A percentile compares a stretch with the other conserved stretches of the same genome.
These are phyloP conservation scores for Drosophila hamatofila DNA, from an alignment of 2,888 invertebrate genomes.

Conservation along the genomic window DNA sequence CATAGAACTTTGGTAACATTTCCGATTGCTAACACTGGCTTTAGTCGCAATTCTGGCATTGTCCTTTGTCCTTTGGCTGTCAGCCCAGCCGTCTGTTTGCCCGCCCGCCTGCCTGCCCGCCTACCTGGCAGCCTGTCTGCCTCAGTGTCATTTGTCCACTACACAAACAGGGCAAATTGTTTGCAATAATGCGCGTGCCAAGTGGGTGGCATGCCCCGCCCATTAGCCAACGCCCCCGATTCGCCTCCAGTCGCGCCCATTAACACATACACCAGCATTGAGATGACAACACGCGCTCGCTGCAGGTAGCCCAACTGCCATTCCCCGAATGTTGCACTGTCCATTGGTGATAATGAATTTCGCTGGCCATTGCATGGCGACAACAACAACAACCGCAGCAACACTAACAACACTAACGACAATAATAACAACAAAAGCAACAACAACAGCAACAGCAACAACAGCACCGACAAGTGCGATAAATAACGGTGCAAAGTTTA, in stretches of 20 bases:
- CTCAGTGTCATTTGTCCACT: slow-evolving; percentile 70
- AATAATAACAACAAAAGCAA: neutral
- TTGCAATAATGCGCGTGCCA: slow-evolving; percentile 79
- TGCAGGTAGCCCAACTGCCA: slow-evolving; percentile 47
- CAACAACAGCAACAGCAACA: slow-evolving; percentile 5
- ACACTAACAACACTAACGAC: slow-evolving; percentile 20
- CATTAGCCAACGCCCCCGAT: neutral
- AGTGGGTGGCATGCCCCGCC: slow-evolving; percentile 37
- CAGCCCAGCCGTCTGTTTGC: slow-evolving; percentile 9
- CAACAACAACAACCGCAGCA: slow-evolving; percentile 15
- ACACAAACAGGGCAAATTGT: slow-evolving; percentile 77
- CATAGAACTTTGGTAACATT: slow-evolving; percentile 79
- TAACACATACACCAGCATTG: slow-evolving; percentile 37
- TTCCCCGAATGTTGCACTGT: neutral
- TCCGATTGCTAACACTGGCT: slow-evolving; percentile 69
- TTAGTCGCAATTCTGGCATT: slow-evolving; percentile 45
- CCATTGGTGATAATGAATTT: slow-evolving; percentile 68
- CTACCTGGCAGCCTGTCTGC: too few relatives aligned
- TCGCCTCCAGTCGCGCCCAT: slow-evolving; percentile 30
- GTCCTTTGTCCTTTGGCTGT: slow-evolving; percentile 51
- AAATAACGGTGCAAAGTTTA: slow-evolving; percentile 66
- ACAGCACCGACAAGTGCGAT: slow-evolving; percentile 57
- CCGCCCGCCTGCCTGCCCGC: neutral
- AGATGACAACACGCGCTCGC: slow-evolving; percentile 41
- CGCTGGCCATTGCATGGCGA: slow-evolving; percentile 49